Base-by-base conservation (phyloP, 2,113 vertebrate genomes). In the Trogon melanurus region DNA sequence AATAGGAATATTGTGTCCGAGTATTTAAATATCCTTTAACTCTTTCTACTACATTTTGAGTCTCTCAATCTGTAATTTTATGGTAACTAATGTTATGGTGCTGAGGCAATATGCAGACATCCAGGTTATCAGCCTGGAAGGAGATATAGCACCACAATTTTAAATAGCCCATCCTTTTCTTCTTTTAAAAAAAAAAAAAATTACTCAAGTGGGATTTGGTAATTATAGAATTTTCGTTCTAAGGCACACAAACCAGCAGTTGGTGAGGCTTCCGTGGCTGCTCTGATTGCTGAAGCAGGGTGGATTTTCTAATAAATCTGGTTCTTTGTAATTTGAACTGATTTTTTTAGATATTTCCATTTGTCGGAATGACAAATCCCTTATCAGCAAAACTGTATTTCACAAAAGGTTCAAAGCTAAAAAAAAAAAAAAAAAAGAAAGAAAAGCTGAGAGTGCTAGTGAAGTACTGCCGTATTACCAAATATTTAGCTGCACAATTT, bases 41-140 rank as follows among this genome's bases (percentile, higher is more conserved):
- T 34, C 93, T 93, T 74, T 74, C 66, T 95, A 79, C 73, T 87
- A 85, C 48, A 83, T 87, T 89, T 97, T 73, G 60, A 88, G 88
- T 92, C 93, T 96, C 76, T 66, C 13, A 87, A 62, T 93, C 95
- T 96, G 30, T 90, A 92, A 93, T 95, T 97, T 97, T 74, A 11
- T 87, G 80, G 88, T 89, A 94, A 90, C 80, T 94, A 72, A 91
- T 75, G 75, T 32, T 54, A 54, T 89, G 26, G 34, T 25, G 88
- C 67, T 94, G 74, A 94, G 96, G 66, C 13, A 34, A 83, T 34
- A 11, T 41, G 16, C 21, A 81, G 88, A 85, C 88, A 91, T 88
- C 79, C 79, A 92, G 57, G 70, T 97, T 96, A 91, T 18, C 53
- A 92, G 74, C 27, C 66, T 88, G 32, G 56, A 92, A 96, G 38